phyloP scores from a whole-genome alignment of 2,113 vertebrate genomes.

The Ranitomeya variabilis region DNA sequence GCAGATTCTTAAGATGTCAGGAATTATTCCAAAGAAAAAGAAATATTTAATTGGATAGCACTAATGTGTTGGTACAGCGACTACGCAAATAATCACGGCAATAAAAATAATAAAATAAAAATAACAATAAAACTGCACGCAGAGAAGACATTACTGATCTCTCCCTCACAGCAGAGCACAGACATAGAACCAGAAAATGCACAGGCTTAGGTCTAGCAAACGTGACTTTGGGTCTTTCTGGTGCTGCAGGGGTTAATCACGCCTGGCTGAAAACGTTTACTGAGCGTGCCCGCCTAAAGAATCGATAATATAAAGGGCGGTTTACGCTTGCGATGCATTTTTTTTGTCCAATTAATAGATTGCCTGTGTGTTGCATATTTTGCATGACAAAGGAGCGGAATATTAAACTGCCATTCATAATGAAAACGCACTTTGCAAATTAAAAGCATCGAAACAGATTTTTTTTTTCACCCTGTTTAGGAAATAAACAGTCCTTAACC shows the following conservation, averaged over 20 bases:
- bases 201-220: not conserved
- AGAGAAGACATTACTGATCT: constrained; percentile 19
- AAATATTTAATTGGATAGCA: constrained; percentile 28
- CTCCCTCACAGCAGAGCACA: not conserved
- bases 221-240: not conserved
- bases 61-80: constrained; percentile 14
- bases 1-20: not conserved
- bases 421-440: constrained; percentile 99
- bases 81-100: constrained; percentile 23
- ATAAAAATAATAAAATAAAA: constrained; percentile 37
- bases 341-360: constrained; percentile 97
- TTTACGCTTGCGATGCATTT: constrained; percentile 96
- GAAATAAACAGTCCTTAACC: constrained; percentile 99
- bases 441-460: constrained; percentile 97
- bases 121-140: constrained; percentile 27
- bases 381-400: constrained; percentile 99
- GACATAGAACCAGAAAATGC: not conserved
- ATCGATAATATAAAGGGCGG: constrained; percentile 81
- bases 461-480: constrained; percentile 94
- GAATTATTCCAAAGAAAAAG: constrained; percentile 6
- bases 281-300: constrained; percentile 76
- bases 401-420: constrained; percentile 99
- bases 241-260: constrained; percentile 68
- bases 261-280: constrained; percentile 81
- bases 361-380: constrained; percentile 96